Conservation (phyloP, 2,797 vertebrate species). For the Thaleichthys pacificus region DNA sequence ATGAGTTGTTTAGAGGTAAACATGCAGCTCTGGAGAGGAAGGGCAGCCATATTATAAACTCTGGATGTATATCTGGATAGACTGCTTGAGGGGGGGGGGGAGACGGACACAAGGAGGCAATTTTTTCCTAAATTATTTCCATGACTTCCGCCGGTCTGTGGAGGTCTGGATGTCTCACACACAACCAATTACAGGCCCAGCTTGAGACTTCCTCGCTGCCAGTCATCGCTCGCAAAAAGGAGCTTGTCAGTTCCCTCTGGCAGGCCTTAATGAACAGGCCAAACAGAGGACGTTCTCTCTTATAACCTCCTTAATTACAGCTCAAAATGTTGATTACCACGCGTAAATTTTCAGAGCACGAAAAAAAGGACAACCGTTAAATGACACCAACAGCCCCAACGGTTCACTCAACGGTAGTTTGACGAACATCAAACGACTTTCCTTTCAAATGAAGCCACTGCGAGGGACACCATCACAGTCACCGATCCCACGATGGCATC, state of each 20-base stretch:
- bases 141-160: slow-evolving; percentile 33
- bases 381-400: background rate
- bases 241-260: background rate
- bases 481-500: background rate
- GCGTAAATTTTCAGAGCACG: no score
- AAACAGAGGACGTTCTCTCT: no score
- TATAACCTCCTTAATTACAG: no score
- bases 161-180: slow-evolving; percentile 27
- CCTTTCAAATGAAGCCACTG: background rate
- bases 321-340: no score
- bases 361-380: no score
- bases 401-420: background rate
- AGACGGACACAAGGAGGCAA: slow-evolving; percentile 23
- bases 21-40: background rate
- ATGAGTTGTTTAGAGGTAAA: slow-evolving; percentile 36
- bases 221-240: background rate
- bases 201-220: background rate
- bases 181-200: slow-evolving; percentile 33
- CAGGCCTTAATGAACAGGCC: background rate
- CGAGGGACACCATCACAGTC: background rate
- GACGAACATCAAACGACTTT: background rate
- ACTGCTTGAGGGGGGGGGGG: slow-evolving; percentile 14
- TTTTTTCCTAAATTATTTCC: slow-evolving; percentile 57
- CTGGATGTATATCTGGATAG: slow-evolving; percentile 3
- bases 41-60: no score